These are phyloP conservation scores for Campoplex nolae DNA, from an alignment of 2,888 invertebrate genomes.

Conservation along the genomic window DNA sequence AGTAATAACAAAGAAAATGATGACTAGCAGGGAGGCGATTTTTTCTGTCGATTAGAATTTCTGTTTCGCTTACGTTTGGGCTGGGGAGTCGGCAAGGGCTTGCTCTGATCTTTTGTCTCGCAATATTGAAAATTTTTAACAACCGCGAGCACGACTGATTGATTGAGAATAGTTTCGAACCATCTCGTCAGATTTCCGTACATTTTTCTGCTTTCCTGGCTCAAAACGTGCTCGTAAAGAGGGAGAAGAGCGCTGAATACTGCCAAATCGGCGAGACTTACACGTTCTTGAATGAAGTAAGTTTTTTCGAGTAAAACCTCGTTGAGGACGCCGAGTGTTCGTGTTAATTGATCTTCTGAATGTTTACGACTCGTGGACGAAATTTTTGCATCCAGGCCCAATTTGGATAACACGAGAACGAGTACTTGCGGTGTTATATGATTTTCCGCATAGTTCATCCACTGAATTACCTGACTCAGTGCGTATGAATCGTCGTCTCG, in stretches of 20 bases:
- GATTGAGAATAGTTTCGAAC: conserved; percentile 84
- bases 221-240: conserved; percentile 79
- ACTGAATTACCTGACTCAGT: conserved; percentile 83
- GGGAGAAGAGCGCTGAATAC: conserved; percentile 81
- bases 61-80: conserved; percentile 6
- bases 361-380: conserved; percentile 25
- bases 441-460: conserved; percentile 83
- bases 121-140: conserved; percentile 77
- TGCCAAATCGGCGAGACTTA: conserved; percentile 84
- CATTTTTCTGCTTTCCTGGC: conserved; percentile 74
- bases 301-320: conserved; percentile 80
- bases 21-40: background rate
- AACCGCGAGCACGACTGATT: conserved; percentile 78
- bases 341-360: conserved; percentile 77
- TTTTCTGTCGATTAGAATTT: background rate
- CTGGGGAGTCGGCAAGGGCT: background rate
- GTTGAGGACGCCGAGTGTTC: conserved; percentile 78
- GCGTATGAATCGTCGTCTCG: conserved; percentile 75
- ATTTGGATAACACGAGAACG: conserved; percentile 74
- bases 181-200: conserved; percentile 82
- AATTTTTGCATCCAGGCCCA: conserved; percentile 57
- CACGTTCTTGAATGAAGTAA: conserved; percentile 83
- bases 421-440: conserved; percentile 81
- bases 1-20: background rate
- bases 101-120: conserved; percentile 34